Evolutionary conservation across 2,888 invertebrate species (phyloP).

Genomic region (Amblyjoppa proteus): DNA sequence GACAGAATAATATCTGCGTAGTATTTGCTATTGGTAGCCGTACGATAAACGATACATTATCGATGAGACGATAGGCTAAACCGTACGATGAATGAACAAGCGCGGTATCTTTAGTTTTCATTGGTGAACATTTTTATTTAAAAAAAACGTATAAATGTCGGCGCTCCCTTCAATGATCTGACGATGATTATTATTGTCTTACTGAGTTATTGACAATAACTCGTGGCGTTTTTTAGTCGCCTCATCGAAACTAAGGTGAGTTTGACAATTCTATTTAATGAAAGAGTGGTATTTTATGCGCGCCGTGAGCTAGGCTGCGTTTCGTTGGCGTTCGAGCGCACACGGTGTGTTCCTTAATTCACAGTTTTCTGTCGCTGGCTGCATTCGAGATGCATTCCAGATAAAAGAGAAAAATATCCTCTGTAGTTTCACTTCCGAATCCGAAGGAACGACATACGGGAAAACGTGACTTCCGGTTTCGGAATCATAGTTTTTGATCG

Average conservation of each 20-base stretch:
- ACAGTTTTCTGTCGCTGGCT: neutral
- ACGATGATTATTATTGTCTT: neutral
- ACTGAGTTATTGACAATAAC: too few species aligned
- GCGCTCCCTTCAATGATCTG: neutral
- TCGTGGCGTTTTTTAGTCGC: neutral
- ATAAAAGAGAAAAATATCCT: too few species aligned
- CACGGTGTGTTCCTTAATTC: too few species aligned
- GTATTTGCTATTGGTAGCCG: conserved; percentile 37
- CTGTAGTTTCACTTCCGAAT: too few species aligned
- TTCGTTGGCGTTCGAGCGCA: too few species aligned
- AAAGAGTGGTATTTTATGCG: neutral
- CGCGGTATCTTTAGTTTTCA: neutral
- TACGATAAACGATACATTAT: conserved; percentile 10
- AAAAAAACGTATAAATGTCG: neutral
- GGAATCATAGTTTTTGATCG: too few species aligned
- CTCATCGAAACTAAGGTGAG: neutral
- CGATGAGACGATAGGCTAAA: neutral
- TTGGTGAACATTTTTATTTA: neutral
- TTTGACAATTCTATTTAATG: neutral
- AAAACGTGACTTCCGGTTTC: too few species aligned
- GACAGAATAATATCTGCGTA: conserved; percentile 49
- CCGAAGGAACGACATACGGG: too few species aligned
- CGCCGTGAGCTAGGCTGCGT: too few species aligned
- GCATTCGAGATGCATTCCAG: neutral
- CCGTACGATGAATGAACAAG: conserved; percentile 18